These are phyloP conservation scores for Leptopilina clavipes DNA, from an alignment of 1,140 invertebrate species.

Conservation along the genomic window DNA sequence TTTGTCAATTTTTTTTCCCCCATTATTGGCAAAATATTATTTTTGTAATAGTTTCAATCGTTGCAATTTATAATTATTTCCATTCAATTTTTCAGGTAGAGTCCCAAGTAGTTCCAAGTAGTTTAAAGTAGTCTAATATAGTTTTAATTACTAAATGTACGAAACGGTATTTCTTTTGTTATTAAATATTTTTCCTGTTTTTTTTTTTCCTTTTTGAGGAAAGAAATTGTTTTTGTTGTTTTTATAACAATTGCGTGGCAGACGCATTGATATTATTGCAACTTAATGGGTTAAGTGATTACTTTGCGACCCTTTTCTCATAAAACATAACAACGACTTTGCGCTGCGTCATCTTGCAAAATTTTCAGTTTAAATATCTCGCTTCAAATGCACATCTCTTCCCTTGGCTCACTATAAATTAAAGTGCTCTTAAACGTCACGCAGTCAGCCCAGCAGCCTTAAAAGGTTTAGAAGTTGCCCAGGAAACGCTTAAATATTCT, in stretches of 20 bases:
- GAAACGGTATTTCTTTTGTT: no score
- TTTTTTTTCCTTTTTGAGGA: no score
- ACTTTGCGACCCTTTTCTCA: constrained; percentile 7
- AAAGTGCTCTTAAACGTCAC: constrained; percentile 19
- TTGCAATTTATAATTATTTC: no score
- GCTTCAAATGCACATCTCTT: constrained; percentile 19
- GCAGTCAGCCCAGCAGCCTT: constrained; percentile 14
- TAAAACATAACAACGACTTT: constrained; percentile 20
- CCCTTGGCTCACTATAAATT: constrained; percentile 15
- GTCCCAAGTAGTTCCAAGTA: no score
- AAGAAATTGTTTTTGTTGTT: background rate
- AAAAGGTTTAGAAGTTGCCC: background rate
- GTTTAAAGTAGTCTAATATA: no score
- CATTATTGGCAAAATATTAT: no score
- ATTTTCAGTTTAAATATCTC: constrained; percentile 17
- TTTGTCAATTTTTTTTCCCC: no score
- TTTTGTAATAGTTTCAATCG: no score
- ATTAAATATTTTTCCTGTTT: no score
- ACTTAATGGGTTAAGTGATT: constrained; percentile 11
- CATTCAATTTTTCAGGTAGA: no score
- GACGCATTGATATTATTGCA: background rate
- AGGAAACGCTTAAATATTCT: constrained; percentile 13
- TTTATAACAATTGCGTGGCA: background rate
- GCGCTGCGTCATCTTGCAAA: constrained; percentile 18
- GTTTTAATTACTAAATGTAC: no score